phyloP scores from a whole-genome alignment of 35 echinoderm and acorn worm genomes.

The Ptychodera flava region DNA sequence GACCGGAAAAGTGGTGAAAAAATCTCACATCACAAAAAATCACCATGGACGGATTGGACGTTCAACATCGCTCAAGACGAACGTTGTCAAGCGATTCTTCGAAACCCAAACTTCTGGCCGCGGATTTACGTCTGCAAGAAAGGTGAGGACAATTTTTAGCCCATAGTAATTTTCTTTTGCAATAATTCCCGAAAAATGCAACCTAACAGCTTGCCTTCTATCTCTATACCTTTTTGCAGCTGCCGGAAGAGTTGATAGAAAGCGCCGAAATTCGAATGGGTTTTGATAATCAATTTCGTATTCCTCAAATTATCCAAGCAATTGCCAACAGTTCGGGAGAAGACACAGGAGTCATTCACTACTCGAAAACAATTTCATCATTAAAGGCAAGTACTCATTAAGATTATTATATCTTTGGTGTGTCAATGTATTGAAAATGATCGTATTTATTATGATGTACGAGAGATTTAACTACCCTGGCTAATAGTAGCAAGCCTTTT shows the following conservation, averaged over 20 bases:
- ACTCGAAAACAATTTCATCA: no score
- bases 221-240: constrained; percentile 39
- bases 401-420: no score
- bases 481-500: no score
- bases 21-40: no score
- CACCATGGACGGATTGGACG: no score
- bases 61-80: neutral
- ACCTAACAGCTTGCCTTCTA: no score
- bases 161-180: no score
- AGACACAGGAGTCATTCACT: no score
- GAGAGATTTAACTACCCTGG: no score
- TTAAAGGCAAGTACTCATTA: no score
- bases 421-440: neutral
- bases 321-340: constrained; percentile 5
- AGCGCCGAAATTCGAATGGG: constrained; percentile 64
- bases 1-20: neutral
- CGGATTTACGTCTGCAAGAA: neutral
- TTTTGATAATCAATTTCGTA: constrained; percentile 31
- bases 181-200: no score
- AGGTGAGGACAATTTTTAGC: no score
- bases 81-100: neutral
- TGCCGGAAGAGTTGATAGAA: constrained; percentile 50
- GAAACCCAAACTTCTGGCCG: neutral
- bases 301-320: constrained; percentile 34
- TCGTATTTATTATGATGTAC: neutral